Conservation (phyloP, 1,140 invertebrate species). For the Sinella curviseta region DNA sequence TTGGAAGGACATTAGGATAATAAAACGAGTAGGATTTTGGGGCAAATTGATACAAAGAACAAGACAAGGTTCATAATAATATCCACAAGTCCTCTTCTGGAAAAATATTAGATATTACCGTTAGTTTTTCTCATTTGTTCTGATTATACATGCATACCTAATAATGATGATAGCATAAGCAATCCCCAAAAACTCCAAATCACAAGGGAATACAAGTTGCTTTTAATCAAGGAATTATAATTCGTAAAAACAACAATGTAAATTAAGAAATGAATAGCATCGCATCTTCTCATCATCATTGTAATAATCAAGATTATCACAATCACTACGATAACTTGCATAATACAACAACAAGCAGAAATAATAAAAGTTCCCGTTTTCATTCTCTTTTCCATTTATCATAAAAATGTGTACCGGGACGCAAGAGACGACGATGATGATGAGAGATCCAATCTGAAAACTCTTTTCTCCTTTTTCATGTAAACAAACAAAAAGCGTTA, state of each 20-base stretch:
- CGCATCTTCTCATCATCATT: not conserved
- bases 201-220: not conserved
- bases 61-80: too few species aligned
- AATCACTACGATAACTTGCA: not conserved
- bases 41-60: too few species aligned
- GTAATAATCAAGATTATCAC: not conserved
- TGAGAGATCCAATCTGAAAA: not conserved
- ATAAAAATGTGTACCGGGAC: not conserved
- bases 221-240: slow-evolving; percentile 6
- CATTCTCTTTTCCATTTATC: not conserved
- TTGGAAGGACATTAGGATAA: too few species aligned
- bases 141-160: not conserved
- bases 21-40: too few species aligned
- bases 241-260: slow-evolving; percentile 5
- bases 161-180: not conserved
- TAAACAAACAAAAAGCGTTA: not conserved
- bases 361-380: not conserved
- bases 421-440: not conserved
- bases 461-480: not conserved
- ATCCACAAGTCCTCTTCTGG: too few species aligned
- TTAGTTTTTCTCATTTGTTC: too few species aligned
- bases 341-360: not conserved
- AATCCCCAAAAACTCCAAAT: not conserved
- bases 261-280: slow-evolving; percentile 20
- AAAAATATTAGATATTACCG: too few species aligned